Base-by-base conservation (phyloP, 2,888 invertebrate species). In the Pachliopta kotzebuea region DNA sequence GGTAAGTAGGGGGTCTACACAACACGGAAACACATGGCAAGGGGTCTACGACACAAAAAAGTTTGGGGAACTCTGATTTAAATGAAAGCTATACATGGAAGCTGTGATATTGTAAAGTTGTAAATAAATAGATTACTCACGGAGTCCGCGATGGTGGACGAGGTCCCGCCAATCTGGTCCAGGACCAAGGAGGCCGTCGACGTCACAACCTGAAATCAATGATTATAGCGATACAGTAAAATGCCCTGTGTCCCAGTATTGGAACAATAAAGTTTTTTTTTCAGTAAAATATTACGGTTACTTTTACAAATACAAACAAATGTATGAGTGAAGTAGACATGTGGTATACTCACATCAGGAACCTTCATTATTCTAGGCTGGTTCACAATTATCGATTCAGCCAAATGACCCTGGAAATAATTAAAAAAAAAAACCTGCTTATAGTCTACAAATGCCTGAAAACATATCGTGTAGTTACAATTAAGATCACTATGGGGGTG, bases 321-420 rank as follows among this genome's bases (percentile, higher is more conserved):
- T 7, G 49, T 14, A 49, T 3, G 8, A 18, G 14, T 4, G 3
- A 11, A 11, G 11, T 2, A n/a, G 2, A 14, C 4, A n/a, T 49
- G n/a, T 1, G 18, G n/a, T 18, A 20, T 20, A 49, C 49, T 49
- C 49, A 49, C 49, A 49, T 84, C 83, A 4, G 72, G 69, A 0
- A 82, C 74, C 54, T 82, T 80, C n/a, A 94, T 93, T 18, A 96
- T 92, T 58, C 95, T 90, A 0, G 96, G 96, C 76, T 96, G 96
- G 77, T 96, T 97, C 0, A 96, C 95, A 0, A 96, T 95, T 69
- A 97, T 97, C 0, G 95, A 96, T 72, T 96, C 96, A 62, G 96
- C 96, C 49, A 95, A 80, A 79, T 97, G 97, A 1, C 95, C 95
- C 92, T 94, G 86, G 18, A 56, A 21, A 21, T 6, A 20, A 37